These are phyloP conservation scores for Medauroidea extradentata DNA, from an alignment of 1,140 invertebrate species.

Conservation along the genomic window DNA sequence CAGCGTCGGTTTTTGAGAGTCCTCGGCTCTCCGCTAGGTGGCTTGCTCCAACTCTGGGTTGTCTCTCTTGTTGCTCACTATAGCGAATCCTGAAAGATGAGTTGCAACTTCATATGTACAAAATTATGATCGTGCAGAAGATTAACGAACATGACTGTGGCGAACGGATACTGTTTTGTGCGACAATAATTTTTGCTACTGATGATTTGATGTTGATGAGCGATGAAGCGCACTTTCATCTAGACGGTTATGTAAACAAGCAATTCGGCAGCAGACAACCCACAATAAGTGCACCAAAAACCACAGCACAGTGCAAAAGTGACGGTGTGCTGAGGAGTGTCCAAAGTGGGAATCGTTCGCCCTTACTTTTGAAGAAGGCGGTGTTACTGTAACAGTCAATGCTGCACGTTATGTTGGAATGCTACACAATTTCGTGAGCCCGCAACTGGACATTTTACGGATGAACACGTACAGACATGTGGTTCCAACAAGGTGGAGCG, in stretches of 20 bases:
- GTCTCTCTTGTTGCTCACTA: no score
- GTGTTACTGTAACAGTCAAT: background rate
- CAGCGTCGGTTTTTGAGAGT: no score
- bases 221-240: no score
- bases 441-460: background rate
- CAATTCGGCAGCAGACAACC: background rate
- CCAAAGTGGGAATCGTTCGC: background rate
- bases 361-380: background rate
- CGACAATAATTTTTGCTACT: background rate
- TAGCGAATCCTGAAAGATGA: no score
- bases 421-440: background rate
- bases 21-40: no score
- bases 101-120: background rate
- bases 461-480: background rate
- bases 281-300: background rate
- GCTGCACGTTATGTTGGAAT: background rate
- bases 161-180: background rate
- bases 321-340: constrained; percentile 9
- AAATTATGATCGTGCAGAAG: background rate
- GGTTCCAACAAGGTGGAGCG: background rate
- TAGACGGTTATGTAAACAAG: no score
- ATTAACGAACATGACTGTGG: background rate
- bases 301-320: constrained; percentile 11
- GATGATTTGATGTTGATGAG: no score
- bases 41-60: no score